phyloP scores from a whole-genome alignment of 2,797 vertebrate species.

The Chelon auratus region DNA sequence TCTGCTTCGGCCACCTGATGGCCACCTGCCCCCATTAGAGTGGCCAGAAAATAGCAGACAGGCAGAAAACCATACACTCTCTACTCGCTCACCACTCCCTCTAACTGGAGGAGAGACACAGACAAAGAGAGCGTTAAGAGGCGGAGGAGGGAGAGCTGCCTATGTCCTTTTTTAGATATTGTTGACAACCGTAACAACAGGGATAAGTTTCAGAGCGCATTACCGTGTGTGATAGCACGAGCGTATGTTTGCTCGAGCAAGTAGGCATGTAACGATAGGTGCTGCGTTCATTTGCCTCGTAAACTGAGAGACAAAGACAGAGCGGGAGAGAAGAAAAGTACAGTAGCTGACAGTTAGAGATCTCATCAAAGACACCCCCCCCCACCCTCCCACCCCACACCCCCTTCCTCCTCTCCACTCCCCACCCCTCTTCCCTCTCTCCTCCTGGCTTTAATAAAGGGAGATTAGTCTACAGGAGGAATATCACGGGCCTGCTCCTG shows the following conservation, averaged over 20 bases:
- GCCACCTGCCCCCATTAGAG: constrained; percentile 85
- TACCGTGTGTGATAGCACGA: constrained; percentile 63
- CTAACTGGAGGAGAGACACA: constrained; percentile 44
- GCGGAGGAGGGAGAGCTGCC: constrained; percentile 33
- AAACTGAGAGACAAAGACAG: constrained; percentile 78
- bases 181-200: constrained; percentile 74
- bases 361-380: constrained; percentile 81
- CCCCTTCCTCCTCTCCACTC: constrained; percentile 8
- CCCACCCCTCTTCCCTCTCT: constrained; percentile 52
- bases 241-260: constrained; percentile 60
- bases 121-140: constrained; percentile 50
- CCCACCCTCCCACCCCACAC: constrained; percentile 43
- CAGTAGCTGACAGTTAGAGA: constrained; percentile 84
- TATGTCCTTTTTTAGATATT: constrained; percentile 68
- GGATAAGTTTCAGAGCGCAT: constrained; percentile 72
- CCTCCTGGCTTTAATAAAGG: constrained; percentile 86
- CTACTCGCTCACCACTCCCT: constrained; percentile 60
- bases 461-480: constrained; percentile 85
- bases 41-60: constrained; percentile 62
- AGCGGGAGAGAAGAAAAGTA: constrained; percentile 73
- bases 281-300: constrained; percentile 73
- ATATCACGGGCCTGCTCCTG: constrained; percentile 83
- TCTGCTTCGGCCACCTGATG: constrained; percentile 88
- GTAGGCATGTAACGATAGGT: constrained; percentile 52
- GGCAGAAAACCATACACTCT: constrained; percentile 30